Base-by-base conservation (phyloP, 2,113 vertebrate genomes). In the Rousettus leschenaultii region DNA sequence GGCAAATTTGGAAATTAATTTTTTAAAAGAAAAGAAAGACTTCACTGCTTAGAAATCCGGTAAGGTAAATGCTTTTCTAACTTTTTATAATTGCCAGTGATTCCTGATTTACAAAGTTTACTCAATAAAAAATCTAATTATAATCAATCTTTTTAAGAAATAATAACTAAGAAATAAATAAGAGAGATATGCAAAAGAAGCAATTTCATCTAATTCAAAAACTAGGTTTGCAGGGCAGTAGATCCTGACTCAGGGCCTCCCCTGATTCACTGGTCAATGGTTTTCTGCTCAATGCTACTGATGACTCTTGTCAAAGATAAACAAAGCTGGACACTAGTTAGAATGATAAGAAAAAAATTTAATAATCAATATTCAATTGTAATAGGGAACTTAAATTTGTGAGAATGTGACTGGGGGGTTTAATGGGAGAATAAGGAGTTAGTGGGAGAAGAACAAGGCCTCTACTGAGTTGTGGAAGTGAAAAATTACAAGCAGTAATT, bases 31-130 rank as follows among this genome's bases (percentile, higher is more conserved):
- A 5, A 73, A 73, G 40, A 71, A 82, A 22, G 7, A 38, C 8
- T 86, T 75, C 40, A 9, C 66, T 95, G 35, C 16, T 61, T 89
- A 26, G 68, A 94, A 95, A 91, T 86, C 6, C 6, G 94, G 33
- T 74, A 43, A 38, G 7, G 79, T 70, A 74, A 84, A 75, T 75
- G 19, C 3, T 86, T 48, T 68, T 30, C 0, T 63, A 66, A 57
- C 13, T 91, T 91, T 11, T 90, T 30, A 78, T 92, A 92, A 70
- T 71, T 71, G 10, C 18, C 33, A 68, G 1, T 63, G 30, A 79
- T 74, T 92, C 28, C 80, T 59, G 66, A 53, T 22, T 88, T 61
- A 26, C 0, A 61, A 19, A 53, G 4, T 66, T 68, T 55, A 38
- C 6, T 66, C 14, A 51, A 14, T 74, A 26, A 85, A 84, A 96